phyloP scores from a whole-genome alignment of 2,113 vertebrate genomes.

The Myotis lucifugus region DNA sequence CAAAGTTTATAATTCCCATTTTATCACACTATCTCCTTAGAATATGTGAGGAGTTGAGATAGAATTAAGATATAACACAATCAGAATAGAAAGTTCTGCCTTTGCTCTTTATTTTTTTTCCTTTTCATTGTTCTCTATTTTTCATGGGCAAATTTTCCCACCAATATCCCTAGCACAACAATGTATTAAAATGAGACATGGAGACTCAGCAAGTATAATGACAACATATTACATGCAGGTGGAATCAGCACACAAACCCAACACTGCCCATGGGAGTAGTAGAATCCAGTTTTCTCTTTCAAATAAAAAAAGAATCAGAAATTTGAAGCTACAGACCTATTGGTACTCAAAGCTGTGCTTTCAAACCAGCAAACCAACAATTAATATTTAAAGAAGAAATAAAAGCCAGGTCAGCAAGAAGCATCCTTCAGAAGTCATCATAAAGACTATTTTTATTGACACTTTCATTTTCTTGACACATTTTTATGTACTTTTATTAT shows the following conservation, averaged over 20 bases:
- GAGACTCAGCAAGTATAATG: slow-evolving; percentile 49
- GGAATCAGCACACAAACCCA: not conserved
- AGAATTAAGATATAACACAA: not conserved
- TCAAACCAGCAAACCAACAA: slow-evolving; percentile 75
- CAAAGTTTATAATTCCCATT: slow-evolving; percentile 33
- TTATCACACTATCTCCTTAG: not conserved
- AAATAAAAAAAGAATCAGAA: not conserved
- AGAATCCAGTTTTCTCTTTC: slow-evolving; percentile 25
- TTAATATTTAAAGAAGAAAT: slow-evolving; percentile 85
- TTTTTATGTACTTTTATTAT: slow-evolving; percentile 78
- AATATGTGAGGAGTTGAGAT: not conserved
- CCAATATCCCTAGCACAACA: slow-evolving; percentile 35
- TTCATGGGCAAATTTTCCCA: slow-evolving; percentile 46
- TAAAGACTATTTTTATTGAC: slow-evolving; percentile 78
- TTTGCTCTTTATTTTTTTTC: slow-evolving; percentile 37
- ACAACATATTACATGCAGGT: not conserved
- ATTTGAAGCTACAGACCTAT: not conserved
- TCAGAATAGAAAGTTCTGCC: not conserved
- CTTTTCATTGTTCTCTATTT: slow-evolving; percentile 25
- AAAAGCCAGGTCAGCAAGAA: slow-evolving; percentile 81
- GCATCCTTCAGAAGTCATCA: slow-evolving; percentile 67
- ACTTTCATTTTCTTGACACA: slow-evolving; percentile 74
- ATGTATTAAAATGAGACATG: slow-evolving; percentile 31
- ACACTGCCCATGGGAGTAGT: not conserved
- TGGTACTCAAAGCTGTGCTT: slow-evolving; percentile 54